These are phyloP conservation scores for Halictus quadricinctus DNA, from an alignment of 2,888 invertebrate genomes.

Conservation along the genomic window DNA sequence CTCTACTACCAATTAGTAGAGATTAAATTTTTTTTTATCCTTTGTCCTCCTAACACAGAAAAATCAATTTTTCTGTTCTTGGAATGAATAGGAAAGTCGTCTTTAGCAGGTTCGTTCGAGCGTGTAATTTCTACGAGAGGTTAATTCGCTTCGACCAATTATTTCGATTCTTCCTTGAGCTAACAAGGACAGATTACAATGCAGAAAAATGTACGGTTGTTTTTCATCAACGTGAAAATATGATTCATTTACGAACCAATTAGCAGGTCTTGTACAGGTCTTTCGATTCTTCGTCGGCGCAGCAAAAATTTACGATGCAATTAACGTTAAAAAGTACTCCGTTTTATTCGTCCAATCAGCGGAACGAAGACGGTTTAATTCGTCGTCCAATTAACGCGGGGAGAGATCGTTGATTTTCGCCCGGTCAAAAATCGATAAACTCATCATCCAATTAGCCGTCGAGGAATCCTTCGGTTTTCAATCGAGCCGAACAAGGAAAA, in stretches of 20 bases:
- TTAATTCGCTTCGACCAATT: neutral
- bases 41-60: neutral
- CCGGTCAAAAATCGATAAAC: neutral
- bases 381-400: neutral
- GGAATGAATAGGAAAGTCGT: neutral
- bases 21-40: neutral
- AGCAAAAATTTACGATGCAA: neutral
- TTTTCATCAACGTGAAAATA: neutral
- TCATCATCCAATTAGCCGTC: neutral
- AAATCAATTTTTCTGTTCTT: neutral
- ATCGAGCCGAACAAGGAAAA: neutral
- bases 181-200: neutral
- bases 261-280: neutral
- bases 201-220: neutral
- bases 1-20: neutral
- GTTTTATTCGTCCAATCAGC: neutral
- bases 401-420: neutral
- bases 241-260: neutral
- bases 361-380: neutral
- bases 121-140: neutral
- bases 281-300: neutral
- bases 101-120: neutral
- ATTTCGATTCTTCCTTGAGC: neutral
- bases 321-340: neutral
- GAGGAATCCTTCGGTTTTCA: neutral